A percentile compares a stretch with the other conserved stretches of the same genome.
Conservation (phyloP, 2,113 vertebrate species). For the Bungarus multicinctus region DNA sequence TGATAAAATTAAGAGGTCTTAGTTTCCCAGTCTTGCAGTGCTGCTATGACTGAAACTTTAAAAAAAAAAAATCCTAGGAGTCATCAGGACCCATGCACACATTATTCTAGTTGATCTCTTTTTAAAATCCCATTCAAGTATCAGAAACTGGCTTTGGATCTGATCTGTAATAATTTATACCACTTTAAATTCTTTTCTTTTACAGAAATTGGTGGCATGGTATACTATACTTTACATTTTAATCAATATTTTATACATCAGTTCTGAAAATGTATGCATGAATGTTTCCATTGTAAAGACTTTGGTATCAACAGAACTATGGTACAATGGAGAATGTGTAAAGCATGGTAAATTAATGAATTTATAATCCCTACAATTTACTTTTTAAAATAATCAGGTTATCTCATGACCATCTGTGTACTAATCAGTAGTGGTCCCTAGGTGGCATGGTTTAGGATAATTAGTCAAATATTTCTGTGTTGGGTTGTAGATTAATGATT, state of each 20-base stretch:
- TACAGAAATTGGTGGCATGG: background rate
- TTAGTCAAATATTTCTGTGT: background rate
- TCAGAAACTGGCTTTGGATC: background rate
- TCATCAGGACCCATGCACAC: background rate
- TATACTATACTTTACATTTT: background rate
- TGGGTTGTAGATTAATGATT: background rate
- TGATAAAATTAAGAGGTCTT: background rate
- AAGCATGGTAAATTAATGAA: background rate
- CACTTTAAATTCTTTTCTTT: background rate
- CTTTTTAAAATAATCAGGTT: constrained; percentile 10
- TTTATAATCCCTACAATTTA: background rate
- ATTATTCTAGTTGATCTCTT: background rate
- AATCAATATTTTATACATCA: background rate
- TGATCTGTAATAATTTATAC: background rate
- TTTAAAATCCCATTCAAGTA: background rate
- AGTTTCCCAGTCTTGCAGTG: background rate
- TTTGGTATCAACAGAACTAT: background rate
- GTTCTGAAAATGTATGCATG: background rate
- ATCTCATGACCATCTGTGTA: background rate
- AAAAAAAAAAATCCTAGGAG: background rate
- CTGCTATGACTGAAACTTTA: background rate
- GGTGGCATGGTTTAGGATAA: background rate
- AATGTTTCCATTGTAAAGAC: background rate
- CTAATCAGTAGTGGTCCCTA: background rate
- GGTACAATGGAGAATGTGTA: background rate